phyloP scores from a whole-genome alignment of 2,888 invertebrate genomes.

The Harmothoe impar region DNA sequence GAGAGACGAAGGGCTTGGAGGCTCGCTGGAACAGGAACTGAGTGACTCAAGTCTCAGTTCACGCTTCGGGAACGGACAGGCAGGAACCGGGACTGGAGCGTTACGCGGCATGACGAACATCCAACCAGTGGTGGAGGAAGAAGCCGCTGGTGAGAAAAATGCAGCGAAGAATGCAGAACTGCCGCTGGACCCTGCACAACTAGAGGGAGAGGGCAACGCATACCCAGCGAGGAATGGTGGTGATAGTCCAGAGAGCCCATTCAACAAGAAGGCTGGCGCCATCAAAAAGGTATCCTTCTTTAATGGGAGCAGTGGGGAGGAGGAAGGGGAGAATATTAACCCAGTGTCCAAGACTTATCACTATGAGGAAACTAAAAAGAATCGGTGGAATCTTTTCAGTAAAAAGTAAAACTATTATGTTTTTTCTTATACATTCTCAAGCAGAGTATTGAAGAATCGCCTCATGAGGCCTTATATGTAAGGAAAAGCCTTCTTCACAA shows the following conservation, averaged over 20 bases:
- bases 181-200: constrained; percentile 44
- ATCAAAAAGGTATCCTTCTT: constrained; percentile 64
- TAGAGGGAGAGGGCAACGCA: neutral
- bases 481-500: neutral
- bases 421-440: no score
- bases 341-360: constrained; percentile 55
- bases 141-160: neutral
- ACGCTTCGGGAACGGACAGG: neutral
- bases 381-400: constrained; percentile 39
- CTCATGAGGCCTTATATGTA: neutral
- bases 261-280: constrained; percentile 55
- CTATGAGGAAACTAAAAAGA: constrained; percentile 48
- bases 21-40: constrained; percentile 73
- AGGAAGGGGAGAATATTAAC: constrained; percentile 8
- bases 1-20: constrained; percentile 73
- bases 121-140: constrained; percentile 11
- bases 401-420: neutral
- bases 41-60: constrained; percentile 66
- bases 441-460: neutral
- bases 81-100: neutral
- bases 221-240: neutral
- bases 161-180: constrained; percentile 11
- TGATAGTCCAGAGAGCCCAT: constrained; percentile 43
- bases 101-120: neutral
- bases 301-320: constrained; percentile 42